Percentiles rank a stretch among this genome's conserved stretches.
Conservation (phyloP, 2,113 vertebrate species). For the Falcunculus frontatus region DNA sequence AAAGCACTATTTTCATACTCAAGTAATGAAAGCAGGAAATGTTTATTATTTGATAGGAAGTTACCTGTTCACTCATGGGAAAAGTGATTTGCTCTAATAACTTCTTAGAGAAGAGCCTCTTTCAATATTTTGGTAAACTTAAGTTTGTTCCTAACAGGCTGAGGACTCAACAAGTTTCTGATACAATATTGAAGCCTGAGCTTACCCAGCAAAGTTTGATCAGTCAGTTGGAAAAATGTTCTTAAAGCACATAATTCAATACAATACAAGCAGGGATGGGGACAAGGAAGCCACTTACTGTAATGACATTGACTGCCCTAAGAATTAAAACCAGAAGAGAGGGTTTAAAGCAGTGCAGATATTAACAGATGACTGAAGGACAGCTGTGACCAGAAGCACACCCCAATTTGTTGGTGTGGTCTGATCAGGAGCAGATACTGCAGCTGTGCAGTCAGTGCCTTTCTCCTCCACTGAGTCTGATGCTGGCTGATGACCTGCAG, state of each 20-base stretch:
- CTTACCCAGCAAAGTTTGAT: neutral
- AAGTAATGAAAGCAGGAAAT: neutral
- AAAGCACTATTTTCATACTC: neutral
- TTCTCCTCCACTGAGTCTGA: neutral
- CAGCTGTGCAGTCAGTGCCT: neutral
- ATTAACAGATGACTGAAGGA: neutral
- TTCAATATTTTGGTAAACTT: neutral
- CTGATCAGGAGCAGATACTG: neutral
- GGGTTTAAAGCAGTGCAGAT: neutral
- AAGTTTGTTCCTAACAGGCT: neutral
- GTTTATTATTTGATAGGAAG: neutral
- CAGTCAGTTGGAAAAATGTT: neutral
- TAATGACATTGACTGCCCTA: neutral
- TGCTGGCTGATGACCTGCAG: neutral
- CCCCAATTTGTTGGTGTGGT: neutral
- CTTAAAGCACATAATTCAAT: neutral
- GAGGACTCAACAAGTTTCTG: neutral
- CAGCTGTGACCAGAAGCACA: neutral
- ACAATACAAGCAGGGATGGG: neutral
- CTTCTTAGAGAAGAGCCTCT: neutral
- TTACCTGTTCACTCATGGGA: neutral
- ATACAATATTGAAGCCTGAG: neutral
- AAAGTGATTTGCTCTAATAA: neutral
- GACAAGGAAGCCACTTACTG: neutral
- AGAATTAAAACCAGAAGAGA: neutral